A percentile compares a stretch with the other conserved stretches of the same genome.
These are phyloP conservation scores for Drepana arcuata DNA, from an alignment of 1,140 invertebrate genomes.

Conservation along the genomic window DNA sequence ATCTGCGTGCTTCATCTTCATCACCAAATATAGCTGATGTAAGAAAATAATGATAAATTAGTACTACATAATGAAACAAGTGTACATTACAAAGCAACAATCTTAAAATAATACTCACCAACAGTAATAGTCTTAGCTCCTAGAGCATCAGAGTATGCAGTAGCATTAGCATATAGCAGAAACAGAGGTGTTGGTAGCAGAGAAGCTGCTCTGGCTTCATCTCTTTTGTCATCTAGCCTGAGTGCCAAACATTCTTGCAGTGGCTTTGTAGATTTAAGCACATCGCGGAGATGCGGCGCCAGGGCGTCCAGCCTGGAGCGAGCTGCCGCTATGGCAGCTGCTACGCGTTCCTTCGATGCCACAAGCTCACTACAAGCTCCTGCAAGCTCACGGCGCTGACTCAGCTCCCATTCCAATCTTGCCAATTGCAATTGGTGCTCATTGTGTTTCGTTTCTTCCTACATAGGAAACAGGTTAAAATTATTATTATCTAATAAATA, in stretches of 20 bases:
- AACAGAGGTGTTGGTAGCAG: constrained; percentile 89
- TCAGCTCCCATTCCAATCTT: constrained; percentile 92
- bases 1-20: constrained; percentile 83
- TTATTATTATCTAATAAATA: no score
- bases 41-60: constrained; percentile 1
- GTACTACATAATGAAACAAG: no score
- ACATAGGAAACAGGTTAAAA: constrained; percentile 27
- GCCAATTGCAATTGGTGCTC: constrained; percentile 88
- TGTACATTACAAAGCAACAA: neutral
- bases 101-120: constrained; percentile 31
- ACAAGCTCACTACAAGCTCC: constrained; percentile 83
- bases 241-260: constrained; percentile 91
- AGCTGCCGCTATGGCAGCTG: constrained; percentile 84
- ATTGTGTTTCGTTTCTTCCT: constrained; percentile 79
- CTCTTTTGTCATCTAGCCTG: constrained; percentile 82
- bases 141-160: constrained; percentile 87
- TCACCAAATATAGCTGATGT: constrained; percentile 75
- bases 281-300: constrained; percentile 81
- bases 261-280: constrained; percentile 85
- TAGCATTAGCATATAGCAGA: constrained; percentile 88
- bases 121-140: constrained; percentile 70
- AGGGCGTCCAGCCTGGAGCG: constrained; percentile 86
- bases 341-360: constrained; percentile 82
- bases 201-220: constrained; percentile 79
- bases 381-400: constrained; percentile 89